These are phyloP conservation scores for Glaucopsyche alexis DNA, from an alignment of 2,888 invertebrate genomes.

Conservation along the genomic window DNA sequence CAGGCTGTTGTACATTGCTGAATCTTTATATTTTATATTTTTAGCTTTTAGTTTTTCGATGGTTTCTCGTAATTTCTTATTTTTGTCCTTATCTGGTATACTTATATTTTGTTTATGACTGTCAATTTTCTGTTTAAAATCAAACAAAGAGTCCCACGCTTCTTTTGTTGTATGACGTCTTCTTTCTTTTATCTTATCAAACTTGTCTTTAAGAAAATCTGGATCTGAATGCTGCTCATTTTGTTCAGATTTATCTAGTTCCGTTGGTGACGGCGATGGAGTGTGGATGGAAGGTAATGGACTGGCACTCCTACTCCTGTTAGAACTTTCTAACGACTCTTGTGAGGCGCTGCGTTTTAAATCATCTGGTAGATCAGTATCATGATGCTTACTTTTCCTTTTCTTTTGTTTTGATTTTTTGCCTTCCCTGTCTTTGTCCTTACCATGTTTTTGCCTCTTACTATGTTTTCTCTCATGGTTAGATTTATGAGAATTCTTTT, in stretches of 20 bases:
- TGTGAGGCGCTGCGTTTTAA: slow-evolving; percentile 52
- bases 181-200: slow-evolving; percentile 82
- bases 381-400: slow-evolving; percentile 66
- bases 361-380: slow-evolving; percentile 47
- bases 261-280: slow-evolving; percentile 64
- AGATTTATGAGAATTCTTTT: slow-evolving; percentile 60
- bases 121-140: slow-evolving; percentile 65
- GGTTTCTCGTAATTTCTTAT: slow-evolving; percentile 76
- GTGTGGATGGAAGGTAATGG: slow-evolving; percentile 72
- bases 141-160: slow-evolving; percentile 71
- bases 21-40: slow-evolving; percentile 76
- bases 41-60: slow-evolving; percentile 84
- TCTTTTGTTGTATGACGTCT: slow-evolving; percentile 75
- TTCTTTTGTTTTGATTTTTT: slow-evolving; percentile 75
- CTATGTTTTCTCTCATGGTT: slow-evolving; percentile 58
- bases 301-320: slow-evolving; percentile 68
- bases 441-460: slow-evolving; percentile 62
- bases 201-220: slow-evolving; percentile 79
- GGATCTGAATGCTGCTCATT: slow-evolving; percentile 55
- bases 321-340: slow-evolving; percentile 67
- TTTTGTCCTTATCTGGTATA: slow-evolving; percentile 71
- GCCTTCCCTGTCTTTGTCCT: slow-evolving; percentile 67
- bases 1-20: slow-evolving; percentile 56
- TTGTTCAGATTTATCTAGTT: slow-evolving; percentile 44
- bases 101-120: slow-evolving; percentile 62